Percentiles rank a stretch among this genome's conserved stretches.
These are phyloP conservation scores for Aurelia coerulea DNA, from an alignment of 30 jellyfish, hydroid and myxozoan genomes.

Conservation along the genomic window DNA sequence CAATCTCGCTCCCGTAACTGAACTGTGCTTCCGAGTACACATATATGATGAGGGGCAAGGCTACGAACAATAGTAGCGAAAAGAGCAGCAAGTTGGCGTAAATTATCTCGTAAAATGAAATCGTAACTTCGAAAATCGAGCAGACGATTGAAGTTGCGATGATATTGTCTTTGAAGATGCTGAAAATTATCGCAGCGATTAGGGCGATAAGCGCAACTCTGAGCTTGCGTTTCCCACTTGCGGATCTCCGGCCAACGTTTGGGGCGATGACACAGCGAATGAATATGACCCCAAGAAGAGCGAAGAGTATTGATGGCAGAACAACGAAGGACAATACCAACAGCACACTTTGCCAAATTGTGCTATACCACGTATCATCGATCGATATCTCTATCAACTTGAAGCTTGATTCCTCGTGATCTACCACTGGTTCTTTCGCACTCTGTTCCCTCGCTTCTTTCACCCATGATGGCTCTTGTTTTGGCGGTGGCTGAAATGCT, in stretches of 20 bases:
- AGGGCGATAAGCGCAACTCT: not conserved
- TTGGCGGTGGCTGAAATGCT: slow-evolving; percentile 6
- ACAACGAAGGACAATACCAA: not conserved
- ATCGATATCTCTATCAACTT: slow-evolving; percentile 8
- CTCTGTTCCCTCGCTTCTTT: slow-evolving; percentile 60
- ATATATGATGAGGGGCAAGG: slow-evolving; percentile 39
- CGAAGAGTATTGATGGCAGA: slow-evolving; percentile 55
- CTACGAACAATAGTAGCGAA: slow-evolving; percentile 21
- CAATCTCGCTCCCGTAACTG: slow-evolving; percentile 30
- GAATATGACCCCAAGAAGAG: slow-evolving; percentile 34
- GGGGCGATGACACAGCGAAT: slow-evolving; percentile 33
- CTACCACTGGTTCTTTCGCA: slow-evolving; percentile 57
- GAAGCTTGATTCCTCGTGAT: slow-evolving; percentile 34
- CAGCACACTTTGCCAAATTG: slow-evolving; percentile 44
- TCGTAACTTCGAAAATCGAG: not conserved
- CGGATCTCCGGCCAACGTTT: slow-evolving; percentile 49
- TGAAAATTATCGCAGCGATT: slow-evolving; percentile 14
- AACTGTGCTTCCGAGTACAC: slow-evolving; percentile 41
- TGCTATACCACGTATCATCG: slow-evolving; percentile 30
- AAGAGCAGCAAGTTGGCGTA: slow-evolving; percentile 28
- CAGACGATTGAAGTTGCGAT: slow-evolving; percentile 20
- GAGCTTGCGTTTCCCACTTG: slow-evolving; percentile 32
- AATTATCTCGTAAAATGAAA: slow-evolving; percentile 28
- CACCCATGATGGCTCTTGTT: slow-evolving; percentile 63
- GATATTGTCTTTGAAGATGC: slow-evolving; percentile 56